Evolutionary conservation across 92 coral and sea anemone genomes (phyloP).

Genomic region (Parazoanthus swiftii): DNA sequence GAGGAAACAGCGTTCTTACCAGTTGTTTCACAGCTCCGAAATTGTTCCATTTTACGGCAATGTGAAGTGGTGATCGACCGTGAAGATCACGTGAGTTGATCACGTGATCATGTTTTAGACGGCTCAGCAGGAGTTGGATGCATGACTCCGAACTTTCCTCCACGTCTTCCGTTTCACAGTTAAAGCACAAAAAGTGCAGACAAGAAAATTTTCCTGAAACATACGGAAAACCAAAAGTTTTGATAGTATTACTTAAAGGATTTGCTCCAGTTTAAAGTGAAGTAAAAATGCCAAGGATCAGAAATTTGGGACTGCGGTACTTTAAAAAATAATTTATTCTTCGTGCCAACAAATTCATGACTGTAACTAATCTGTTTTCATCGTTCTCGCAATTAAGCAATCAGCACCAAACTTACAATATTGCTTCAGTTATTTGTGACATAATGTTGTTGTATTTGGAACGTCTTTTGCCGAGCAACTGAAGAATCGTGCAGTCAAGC

Average conservation of each 20-base stretch:
- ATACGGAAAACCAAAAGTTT: background rate
- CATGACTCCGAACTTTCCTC: slow-evolving; percentile 28
- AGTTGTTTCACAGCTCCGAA: slow-evolving; percentile 60
- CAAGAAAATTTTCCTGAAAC: slow-evolving; percentile 68
- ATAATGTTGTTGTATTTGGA: background rate
- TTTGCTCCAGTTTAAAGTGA: background rate
- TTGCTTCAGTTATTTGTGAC: too few species aligned
- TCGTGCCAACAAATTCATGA: background rate
- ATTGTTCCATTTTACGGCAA: slow-evolving; percentile 71
- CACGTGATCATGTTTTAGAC: slow-evolving; percentile 43
- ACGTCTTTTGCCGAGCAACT: background rate
- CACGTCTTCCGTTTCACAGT: slow-evolving; percentile 27
- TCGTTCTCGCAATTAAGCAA: too few species aligned
- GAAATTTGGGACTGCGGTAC: background rate
- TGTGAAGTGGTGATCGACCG: slow-evolving; percentile 83
- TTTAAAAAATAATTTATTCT: background rate
- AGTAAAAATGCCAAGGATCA: background rate
- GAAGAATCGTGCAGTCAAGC: background rate
- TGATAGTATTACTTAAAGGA: too few species aligned
- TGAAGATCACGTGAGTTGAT: slow-evolving; percentile 67
- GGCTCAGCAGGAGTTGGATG: slow-evolving; percentile 34
- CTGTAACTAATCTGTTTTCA: too few species aligned
- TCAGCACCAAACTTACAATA: too few species aligned
- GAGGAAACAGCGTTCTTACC: slow-evolving; percentile 40
- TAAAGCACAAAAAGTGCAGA: slow-evolving; percentile 64